Conservation (phyloP, 2,888 invertebrate species). For the Laspeyria flexula region DNA sequence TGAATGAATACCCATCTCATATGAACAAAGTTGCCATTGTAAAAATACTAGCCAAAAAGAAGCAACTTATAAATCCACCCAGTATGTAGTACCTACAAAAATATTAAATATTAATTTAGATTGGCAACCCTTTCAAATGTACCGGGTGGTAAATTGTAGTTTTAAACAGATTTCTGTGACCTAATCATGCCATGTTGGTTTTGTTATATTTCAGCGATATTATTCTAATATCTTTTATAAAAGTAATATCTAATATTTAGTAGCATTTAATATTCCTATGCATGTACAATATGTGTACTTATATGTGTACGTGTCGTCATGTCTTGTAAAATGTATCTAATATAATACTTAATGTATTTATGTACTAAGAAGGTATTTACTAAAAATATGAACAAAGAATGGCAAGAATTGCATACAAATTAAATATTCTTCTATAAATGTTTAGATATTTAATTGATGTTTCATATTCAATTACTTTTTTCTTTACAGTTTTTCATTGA, state of each 20-base stretch:
- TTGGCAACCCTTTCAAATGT: constrained; percentile 16
- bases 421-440: too few relatives aligned
- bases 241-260: not conserved
- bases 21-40: constrained; percentile 10
- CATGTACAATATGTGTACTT: constrained; percentile 28
- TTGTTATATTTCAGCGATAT: not conserved
- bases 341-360: not conserved
- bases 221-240: not conserved
- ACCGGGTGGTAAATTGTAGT: constrained; percentile 10
- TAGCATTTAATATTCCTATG: constrained; percentile 1
- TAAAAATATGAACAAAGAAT: too few relatives aligned
- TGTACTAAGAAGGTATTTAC: too few relatives aligned
- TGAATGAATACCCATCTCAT: constrained; percentile 39
- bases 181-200: not conserved
- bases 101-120: not conserved
- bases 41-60: constrained; percentile 5
- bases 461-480: too few relatives aligned
- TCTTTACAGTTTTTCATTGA: too few relatives aligned
- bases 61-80: constrained; percentile 7
- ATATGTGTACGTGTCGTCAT: constrained; percentile 32
- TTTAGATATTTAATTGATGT: too few relatives aligned
- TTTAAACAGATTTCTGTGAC: constrained; percentile 2
- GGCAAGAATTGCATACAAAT: too few relatives aligned
- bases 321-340: constrained; percentile 8
- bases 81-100: constrained; percentile 4